phyloP scores from a whole-genome alignment of 2,113 vertebrate genomes.

The Arothron firmamentum region DNA sequence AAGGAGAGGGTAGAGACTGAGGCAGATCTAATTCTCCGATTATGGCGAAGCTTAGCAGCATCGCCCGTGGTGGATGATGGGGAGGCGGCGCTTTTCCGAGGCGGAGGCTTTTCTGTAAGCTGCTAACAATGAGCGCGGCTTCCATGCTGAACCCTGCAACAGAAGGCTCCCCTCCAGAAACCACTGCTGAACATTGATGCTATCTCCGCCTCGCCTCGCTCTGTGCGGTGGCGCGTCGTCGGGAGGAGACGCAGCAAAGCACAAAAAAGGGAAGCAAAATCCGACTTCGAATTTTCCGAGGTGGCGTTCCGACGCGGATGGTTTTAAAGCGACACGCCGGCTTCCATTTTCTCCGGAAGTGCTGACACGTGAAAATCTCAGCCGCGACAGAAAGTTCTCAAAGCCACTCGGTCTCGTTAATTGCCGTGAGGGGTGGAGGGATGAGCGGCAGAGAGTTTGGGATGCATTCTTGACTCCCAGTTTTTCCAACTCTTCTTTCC shows the following conservation, averaged over 20 bases:
- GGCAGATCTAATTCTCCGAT: conserved; percentile 63
- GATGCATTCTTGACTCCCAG: conserved; percentile 65
- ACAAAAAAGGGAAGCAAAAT: conserved; percentile 13
- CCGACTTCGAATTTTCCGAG: conserved; percentile 35
- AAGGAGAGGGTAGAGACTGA: conserved; percentile 45
- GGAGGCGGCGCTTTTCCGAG: conserved; percentile 40
- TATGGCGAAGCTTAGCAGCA: conserved; percentile 53
- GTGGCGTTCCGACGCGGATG: conserved; percentile 41
- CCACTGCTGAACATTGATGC: conserved; percentile 67
- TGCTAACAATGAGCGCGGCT: conserved; percentile 62
- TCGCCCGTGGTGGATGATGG: conserved; percentile 49
- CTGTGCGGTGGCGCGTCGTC: conserved; percentile 17
- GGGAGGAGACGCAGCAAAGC: conserved; percentile 52
- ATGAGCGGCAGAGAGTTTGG: conserved; percentile 54
- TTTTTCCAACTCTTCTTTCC: conserved; percentile 26
- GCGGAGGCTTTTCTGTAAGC: conserved; percentile 65
- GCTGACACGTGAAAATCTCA: conserved; percentile 55
- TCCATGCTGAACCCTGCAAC: conserved; percentile 45
- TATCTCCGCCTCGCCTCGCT: conserved; percentile 53
- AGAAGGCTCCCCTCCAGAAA: conserved; percentile 45
- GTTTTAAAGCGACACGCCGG: conserved; percentile 52
- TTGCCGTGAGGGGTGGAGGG: conserved; percentile 60
- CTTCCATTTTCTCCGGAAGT: conserved; percentile 43
- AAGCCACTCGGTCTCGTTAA: conserved; percentile 59
- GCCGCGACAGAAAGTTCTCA: conserved; percentile 54